phyloP scores from a whole-genome alignment of 1,140 invertebrate species.

The Drosophila pandora region DNA sequence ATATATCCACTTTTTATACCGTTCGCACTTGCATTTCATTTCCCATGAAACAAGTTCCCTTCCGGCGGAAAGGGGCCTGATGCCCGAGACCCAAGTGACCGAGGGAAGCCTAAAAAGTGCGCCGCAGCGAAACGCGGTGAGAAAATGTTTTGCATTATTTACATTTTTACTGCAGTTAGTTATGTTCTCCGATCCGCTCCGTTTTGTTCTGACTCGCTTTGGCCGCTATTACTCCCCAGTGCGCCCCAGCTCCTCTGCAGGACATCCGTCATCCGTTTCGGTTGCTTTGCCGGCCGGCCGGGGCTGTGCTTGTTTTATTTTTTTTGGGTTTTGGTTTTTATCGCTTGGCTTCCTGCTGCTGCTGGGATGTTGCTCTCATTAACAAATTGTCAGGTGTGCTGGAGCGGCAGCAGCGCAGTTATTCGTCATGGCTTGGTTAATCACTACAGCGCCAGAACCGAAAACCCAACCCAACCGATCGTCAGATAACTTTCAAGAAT shows the following conservation, averaged over 20 bases:
- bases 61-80: conserved; percentile 25
- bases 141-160: conserved; percentile 82
- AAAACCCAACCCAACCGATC: neutral
- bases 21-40: conserved; percentile 68
- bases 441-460: conserved; percentile 51
- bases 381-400: conserved; percentile 80
- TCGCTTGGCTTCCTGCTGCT: conserved; percentile 75
- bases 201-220: conserved; percentile 45
- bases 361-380: conserved; percentile 75
- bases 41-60: conserved; percentile 66
- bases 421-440: conserved; percentile 78
- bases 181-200: conserved; percentile 32
- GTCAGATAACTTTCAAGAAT: conserved; percentile 4
- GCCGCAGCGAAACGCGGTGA: conserved; percentile 72
- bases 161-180: conserved; percentile 64
- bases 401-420: conserved; percentile 46
- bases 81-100: neutral
- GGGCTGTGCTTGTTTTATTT: conserved; percentile 22
- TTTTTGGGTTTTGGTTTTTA: conserved; percentile 61
- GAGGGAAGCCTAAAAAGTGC: conserved; percentile 74
- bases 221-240: conserved; percentile 31
- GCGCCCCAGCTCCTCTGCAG: conserved; percentile 42
- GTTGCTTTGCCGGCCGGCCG: conserved; percentile 59
- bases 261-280: conserved; percentile 76
- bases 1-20: conserved; percentile 13